Evolutionary conservation across 2,113 vertebrate genomes (phyloP).

Genomic region (cattle (Bos taurus)): DNA sequence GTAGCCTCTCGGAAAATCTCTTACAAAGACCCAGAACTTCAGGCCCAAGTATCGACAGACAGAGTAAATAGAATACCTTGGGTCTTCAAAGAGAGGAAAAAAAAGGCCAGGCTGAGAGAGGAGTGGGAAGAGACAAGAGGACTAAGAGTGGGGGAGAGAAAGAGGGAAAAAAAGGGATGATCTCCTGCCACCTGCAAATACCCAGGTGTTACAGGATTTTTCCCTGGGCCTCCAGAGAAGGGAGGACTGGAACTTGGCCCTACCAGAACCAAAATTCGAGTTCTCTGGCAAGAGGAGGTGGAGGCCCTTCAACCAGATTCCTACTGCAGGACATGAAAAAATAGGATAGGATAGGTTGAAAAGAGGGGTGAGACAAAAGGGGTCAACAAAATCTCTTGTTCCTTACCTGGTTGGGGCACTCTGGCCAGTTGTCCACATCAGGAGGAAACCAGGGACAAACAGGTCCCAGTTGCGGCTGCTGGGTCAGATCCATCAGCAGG

Average conservation of each 20-base stretch:
- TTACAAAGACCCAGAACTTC: neutral
- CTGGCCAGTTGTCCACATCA: neutral
- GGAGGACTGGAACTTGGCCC: neutral
- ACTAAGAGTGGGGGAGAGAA: neutral
- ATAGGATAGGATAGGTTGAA: neutral
- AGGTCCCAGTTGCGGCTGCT: neutral
- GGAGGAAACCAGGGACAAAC: neutral
- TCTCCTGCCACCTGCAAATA: neutral
- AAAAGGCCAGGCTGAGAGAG: neutral
- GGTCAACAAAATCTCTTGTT: neutral
- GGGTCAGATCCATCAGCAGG: neutral
- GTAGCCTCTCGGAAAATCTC: neutral
- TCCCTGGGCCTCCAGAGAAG: neutral
- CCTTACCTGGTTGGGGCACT: neutral
- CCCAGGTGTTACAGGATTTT: neutral
- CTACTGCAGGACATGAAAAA: neutral
- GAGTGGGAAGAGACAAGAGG: neutral
- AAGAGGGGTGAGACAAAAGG: neutral
- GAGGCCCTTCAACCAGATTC: neutral
- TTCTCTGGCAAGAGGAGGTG: neutral
- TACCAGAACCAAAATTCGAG: neutral
- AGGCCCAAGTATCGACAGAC: neutral
- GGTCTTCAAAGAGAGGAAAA: neutral
- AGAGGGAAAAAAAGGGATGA: fast-evolving
- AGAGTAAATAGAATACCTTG: neutral